Evolutionary conservation across 2,113 vertebrate species (phyloP), one percentile per base, ranked within the genome.

Genomic region (Saguinus imperator): DNA sequence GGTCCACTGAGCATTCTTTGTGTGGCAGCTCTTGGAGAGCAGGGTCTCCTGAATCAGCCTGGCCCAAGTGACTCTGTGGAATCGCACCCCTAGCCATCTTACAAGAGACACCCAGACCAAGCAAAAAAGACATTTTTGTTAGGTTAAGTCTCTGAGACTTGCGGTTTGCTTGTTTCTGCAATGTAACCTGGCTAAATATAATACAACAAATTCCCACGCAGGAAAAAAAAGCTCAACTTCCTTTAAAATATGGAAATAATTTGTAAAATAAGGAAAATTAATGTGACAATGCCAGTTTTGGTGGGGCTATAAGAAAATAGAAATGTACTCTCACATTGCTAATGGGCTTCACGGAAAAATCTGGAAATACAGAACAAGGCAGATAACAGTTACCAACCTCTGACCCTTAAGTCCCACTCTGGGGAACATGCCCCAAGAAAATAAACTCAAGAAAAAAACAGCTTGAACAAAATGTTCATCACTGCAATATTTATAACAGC

Each of bases 401-500:
- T 89, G 94, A 93, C 91, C 88, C 68, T 4, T 2, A 16, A 23
- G 80, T 40, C 93, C 89, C 89, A 76, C 97, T 76, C 95, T 94
- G 70, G 97, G 93, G 92, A 97, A 94, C 81, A 90, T 0, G 84
- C 40, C 75, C 77, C 92, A 81, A 77, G 96, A 52, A 94, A 95
- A 95, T 66, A 95, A 94, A 92, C 76, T 48, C 82, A 55, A 89
- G 96, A 32, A 72, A 97, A 94, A 97, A 97, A 97, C 35, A 97
- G 87, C 87, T 61, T 66, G 96, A 92, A 97, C 97, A 97, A 76
- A 97, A 96, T 96, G 96, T 97, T 94, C 97, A 92, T 81, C 70
- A 20, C 40, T 45, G 94, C 64, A 43, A 45, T 94, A 97, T 97
- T 97, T 97, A 94, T 94, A 97, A 66, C 88, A 79, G 75, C 91